phyloP scores from a whole-genome alignment of 1,140 invertebrate genomes.

The Diorhabda elongata region DNA sequence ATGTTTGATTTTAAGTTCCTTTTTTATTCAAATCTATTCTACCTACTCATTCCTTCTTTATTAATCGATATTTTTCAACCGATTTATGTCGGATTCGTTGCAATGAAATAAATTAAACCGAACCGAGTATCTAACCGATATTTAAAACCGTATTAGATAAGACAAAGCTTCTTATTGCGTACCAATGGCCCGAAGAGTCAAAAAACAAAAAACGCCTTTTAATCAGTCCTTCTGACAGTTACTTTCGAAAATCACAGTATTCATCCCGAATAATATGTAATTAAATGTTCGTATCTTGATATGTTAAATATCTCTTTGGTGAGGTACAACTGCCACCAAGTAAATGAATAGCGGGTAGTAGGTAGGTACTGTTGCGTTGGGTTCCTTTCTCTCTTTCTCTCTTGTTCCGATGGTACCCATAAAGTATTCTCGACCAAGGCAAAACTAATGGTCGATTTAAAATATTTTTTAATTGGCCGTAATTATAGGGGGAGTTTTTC shows the following conservation, averaged over 20 bases:
- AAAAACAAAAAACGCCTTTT: slow-evolving; percentile 4
- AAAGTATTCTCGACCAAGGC: background rate
- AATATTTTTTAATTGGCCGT: slow-evolving; percentile 9
- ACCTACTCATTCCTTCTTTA: too few relatives aligned
- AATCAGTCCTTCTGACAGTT: slow-evolving; percentile 8
- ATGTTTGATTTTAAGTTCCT: too few relatives aligned
- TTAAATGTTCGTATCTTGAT: slow-evolving; percentile 9
- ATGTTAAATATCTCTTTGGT: slow-evolving; percentile 9
- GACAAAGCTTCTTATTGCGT: slow-evolving; percentile 6
- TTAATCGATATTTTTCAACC: too few relatives aligned
- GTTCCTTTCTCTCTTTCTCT: background rate
- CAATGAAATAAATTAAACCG: too few relatives aligned
- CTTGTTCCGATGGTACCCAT: background rate
- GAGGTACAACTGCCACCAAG: slow-evolving; percentile 7
- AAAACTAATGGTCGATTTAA: background rate
- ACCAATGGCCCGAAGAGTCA: background rate
- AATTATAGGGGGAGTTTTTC: slow-evolving; percentile 8
- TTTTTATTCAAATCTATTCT: too few relatives aligned
- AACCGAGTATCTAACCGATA: background rate
- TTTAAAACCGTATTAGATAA: slow-evolving; percentile 11
- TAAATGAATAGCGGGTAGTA: slow-evolving; percentile 10
- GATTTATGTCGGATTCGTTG: too few relatives aligned
- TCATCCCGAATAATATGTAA: slow-evolving; percentile 11
- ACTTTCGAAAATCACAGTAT: slow-evolving; percentile 10
- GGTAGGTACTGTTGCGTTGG: background rate